phyloP scores from a whole-genome alignment of 2,888 invertebrate genomes.

The Aethes cnicana region DNA sequence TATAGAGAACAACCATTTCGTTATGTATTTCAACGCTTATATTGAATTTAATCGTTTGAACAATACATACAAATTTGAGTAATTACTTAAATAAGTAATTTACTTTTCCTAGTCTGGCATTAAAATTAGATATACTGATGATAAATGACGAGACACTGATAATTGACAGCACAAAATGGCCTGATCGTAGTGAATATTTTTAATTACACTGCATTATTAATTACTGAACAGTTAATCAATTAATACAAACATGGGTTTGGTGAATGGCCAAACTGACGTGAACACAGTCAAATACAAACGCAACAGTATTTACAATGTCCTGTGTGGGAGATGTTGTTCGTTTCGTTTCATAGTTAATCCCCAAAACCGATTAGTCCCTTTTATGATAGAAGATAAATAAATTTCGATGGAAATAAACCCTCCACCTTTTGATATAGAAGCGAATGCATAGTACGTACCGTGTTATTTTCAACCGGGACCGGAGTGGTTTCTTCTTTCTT shows the following conservation, averaged over 20 bases:
- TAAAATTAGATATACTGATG: background rate
- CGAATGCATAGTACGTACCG: constrained; percentile 11
- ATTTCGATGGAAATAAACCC: constrained; percentile 12
- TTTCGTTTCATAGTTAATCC: background rate
- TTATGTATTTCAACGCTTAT: too few relatives aligned
- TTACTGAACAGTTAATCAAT: constrained; percentile 41
- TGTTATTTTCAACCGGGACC: constrained; percentile 13
- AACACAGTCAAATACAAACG: constrained; percentile 26
- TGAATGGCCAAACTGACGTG: constrained; percentile 34
- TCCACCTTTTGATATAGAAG: background rate
- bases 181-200: constrained; percentile 42
- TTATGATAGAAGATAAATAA: constrained; percentile 1
- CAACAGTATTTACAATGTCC: constrained; percentile 24
- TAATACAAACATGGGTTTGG: constrained; percentile 45
- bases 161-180: constrained; percentile 23
- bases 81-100: too few relatives aligned
- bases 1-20: too few relatives aligned
- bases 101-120: background rate
- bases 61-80: too few relatives aligned
- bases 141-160: background rate
- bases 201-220: constrained; percentile 32
- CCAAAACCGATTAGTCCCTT: constrained; percentile 12
- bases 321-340: background rate
- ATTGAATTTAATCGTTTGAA: too few relatives aligned
- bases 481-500: constrained; percentile 23